These are phyloP conservation scores for Tapirus indicus DNA, from an alignment of 2,797 vertebrate species.

Conservation along the genomic window DNA sequence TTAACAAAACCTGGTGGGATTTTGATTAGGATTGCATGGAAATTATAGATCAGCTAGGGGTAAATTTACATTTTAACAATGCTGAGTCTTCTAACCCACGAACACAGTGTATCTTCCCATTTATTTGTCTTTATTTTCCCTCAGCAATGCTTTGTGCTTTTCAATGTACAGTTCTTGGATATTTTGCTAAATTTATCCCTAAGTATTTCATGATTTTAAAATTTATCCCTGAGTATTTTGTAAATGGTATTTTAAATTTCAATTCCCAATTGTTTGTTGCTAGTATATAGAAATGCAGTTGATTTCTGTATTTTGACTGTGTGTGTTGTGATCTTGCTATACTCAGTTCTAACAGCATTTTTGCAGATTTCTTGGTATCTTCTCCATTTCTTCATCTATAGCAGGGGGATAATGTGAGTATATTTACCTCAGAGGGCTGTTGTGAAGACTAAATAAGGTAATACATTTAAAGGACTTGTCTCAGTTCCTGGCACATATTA, in stretches of 20 bases:
- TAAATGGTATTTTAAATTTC: not conserved
- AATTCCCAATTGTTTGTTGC: not conserved
- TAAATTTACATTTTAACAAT: not conserved
- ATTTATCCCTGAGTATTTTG: not conserved
- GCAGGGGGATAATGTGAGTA: not conserved
- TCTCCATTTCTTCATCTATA: not conserved
- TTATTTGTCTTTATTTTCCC: constrained; percentile 1
- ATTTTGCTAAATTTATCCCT: constrained; percentile 8
- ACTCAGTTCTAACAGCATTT: not conserved
- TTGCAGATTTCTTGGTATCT: not conserved
- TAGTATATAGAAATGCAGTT: not conserved
- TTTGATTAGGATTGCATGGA: not conserved
- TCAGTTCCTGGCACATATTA: not conserved
- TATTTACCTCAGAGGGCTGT: not conserved
- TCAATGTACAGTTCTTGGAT: not conserved
- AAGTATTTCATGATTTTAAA: not conserved
- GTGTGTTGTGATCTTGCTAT: not conserved
- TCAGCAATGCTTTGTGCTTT: not conserved
- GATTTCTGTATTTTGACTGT: not conserved
- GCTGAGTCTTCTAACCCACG: not conserved
- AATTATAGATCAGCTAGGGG: not conserved
- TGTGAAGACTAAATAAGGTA: not conserved
- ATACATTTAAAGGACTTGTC: not conserved
- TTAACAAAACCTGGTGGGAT: not conserved
- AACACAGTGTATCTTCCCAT: not conserved